Conservation (phyloP, 2,888 invertebrate species). For the Zhuqinia jingwanae region DNA sequence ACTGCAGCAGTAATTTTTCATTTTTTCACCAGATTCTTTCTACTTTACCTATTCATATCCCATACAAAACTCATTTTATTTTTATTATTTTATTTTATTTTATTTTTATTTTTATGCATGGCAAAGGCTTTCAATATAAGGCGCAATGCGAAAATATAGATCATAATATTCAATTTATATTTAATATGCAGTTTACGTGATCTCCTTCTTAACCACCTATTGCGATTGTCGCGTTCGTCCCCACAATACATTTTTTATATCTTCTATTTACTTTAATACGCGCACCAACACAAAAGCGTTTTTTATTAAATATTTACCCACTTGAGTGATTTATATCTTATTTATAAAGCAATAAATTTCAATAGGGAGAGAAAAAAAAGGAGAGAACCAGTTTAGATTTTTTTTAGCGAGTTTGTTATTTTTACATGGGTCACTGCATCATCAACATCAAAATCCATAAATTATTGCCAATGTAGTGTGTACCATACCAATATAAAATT, state of each 20-base stretch:
- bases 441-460: slow-evolving; percentile 37
- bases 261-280: slow-evolving; percentile 30
- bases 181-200: slow-evolving; percentile 24
- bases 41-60: background rate
- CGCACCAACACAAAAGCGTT: background rate
- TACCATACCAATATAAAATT: background rate
- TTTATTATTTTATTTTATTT: too few species aligned
- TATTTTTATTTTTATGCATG: background rate
- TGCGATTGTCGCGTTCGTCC: background rate
- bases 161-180: background rate
- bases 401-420: slow-evolving; percentile 40
- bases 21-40: slow-evolving; percentile 35
- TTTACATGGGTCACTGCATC: slow-evolving; percentile 54
- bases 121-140: too few species aligned
- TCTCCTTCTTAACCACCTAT: background rate
- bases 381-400: slow-evolving; percentile 43
- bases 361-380: slow-evolving; percentile 24
- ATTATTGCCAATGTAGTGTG: slow-evolving; percentile 33
- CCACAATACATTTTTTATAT: slow-evolving; percentile 5
- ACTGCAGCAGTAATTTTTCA: slow-evolving; percentile 28
- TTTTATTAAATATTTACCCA: slow-evolving; percentile 62
- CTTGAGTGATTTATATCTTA: slow-evolving; percentile 70
- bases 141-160: slow-evolving; percentile 20
- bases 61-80: background rate
- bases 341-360: slow-evolving; percentile 68